A percentile compares a stretch with the other conserved stretches of the same genome.
phyloP scores from a whole-genome alignment of 1,140 invertebrate genomes.

The Drosophila triauraria region DNA sequence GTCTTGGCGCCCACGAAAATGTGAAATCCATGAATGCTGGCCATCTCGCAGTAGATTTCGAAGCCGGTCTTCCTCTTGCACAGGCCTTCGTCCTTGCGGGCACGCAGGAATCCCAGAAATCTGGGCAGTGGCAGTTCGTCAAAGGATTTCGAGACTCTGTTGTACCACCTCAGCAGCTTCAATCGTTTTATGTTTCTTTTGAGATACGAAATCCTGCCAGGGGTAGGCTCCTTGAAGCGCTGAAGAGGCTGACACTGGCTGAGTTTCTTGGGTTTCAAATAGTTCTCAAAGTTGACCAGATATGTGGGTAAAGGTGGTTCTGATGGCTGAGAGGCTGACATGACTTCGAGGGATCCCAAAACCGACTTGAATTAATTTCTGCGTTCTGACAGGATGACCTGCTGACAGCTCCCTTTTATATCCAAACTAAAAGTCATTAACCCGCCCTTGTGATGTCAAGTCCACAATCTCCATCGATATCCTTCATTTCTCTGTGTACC shows the following conservation, averaged over 20 bases:
- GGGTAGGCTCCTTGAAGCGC: constrained; percentile 24
- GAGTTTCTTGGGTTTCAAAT: constrained; percentile 52
- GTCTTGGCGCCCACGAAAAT: constrained; percentile 69
- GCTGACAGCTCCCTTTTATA: constrained; percentile 12
- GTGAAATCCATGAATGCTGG: constrained; percentile 83
- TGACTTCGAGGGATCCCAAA: no score
- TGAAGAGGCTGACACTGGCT: constrained; percentile 44
- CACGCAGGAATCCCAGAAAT: constrained; percentile 64
- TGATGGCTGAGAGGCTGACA: constrained; percentile 1
- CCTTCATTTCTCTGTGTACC: constrained; percentile 9
- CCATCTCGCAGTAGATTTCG: constrained; percentile 85
- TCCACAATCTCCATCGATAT: constrained; percentile 4
- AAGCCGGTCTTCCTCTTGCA: constrained; percentile 75
- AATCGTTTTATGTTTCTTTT: constrained; percentile 28
- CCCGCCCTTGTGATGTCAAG: constrained; percentile 26
- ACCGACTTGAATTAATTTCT: no score
- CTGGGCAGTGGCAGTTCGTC: constrained; percentile 43
- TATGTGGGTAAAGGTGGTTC: constrained; percentile 30
- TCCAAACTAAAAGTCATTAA: constrained; percentile 7
- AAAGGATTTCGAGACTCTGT: constrained; percentile 22
- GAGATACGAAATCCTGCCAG: neutral
- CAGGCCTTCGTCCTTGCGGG: constrained; percentile 69
- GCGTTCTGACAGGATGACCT: neutral
- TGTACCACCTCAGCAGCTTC: constrained; percentile 37
- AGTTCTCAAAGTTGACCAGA: constrained; percentile 62